Base-by-base conservation (phyloP, 2,113 vertebrate species). In the Oreochromis spilurus region DNA sequence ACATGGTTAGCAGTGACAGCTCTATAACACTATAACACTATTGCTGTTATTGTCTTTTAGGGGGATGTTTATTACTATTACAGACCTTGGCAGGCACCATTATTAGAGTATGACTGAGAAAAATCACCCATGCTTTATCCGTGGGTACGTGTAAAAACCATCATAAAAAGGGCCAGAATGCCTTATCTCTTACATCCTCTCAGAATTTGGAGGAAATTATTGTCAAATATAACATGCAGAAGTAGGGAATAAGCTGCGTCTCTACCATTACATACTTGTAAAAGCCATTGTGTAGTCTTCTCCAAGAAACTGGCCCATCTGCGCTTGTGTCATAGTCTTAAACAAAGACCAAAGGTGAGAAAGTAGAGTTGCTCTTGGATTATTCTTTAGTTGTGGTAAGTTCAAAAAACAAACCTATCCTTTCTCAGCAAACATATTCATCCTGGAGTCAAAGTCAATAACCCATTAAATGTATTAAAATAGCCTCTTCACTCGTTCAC, bases 371-470 rank as follows among this genome's bases (percentile, higher is more conserved):
- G 88, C 84, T 77, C 85, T 90, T 90, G 90, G 88, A 92, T 88
- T 91, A 86, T 89, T 87, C 86, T 80, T 83, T 65, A 92, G 85
- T 79, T 90, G 90, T 94, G 87, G 89, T 90, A 93, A 95, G 91
- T 94, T 29, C 4, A 50, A 50, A 75, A 29, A 31, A 19, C 40
- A 75, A 75, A 93, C 83, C 84, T 78, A 84, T 85, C 91, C 87
- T 84, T 58, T 84, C 78, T 91, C 88, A 92, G 91, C 88, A 89
- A 90, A 91, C 75, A 90, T 87, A 91, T 90, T 89, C 91, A 94
- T 93, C 88, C 79, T 77, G 91, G 87, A 81, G 95, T 97, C 95
- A 77, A 94, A 97, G 93, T 96, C 94, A 97, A 94, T 96, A 97
- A 95, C 70, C 89, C 94, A 94, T 95, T 96, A 95, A 80, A 93